A percentile compares a stretch with the other conserved stretches of the same genome.
phyloP scores from a whole-genome alignment of 2,888 invertebrate genomes.

The Meandrusa payeni region DNA sequence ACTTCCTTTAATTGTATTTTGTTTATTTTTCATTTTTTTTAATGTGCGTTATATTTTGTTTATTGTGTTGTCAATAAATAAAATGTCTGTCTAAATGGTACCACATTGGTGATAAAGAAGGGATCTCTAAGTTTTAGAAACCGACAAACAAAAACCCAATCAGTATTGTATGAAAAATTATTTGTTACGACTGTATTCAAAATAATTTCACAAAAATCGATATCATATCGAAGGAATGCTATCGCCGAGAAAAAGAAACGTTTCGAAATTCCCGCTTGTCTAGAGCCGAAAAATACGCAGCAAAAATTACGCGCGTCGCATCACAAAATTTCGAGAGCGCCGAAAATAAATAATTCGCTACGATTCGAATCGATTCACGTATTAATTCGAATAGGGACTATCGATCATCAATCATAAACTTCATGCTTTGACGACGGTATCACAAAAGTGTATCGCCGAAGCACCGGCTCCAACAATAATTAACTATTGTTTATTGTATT shows the following conservation, averaged over 20 bases:
- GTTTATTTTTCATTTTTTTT: too few relatives aligned
- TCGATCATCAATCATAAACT: constrained; percentile 71
- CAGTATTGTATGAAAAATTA: constrained; percentile 26
- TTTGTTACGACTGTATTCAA: constrained; percentile 18
- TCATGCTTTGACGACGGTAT: constrained; percentile 57
- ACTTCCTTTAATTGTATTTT: too few relatives aligned
- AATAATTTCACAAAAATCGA: constrained; percentile 22
- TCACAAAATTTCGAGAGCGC: constrained; percentile 46
- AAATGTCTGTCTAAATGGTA: too few relatives aligned
- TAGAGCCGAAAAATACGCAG: constrained; percentile 36
- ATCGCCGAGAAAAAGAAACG: constrained; percentile 7
- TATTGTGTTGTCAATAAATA: too few relatives aligned
- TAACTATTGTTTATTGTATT: constrained; percentile 40
- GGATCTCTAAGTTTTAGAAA: too few relatives aligned
- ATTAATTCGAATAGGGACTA: constrained; percentile 64
- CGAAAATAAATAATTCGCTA: constrained; percentile 67
- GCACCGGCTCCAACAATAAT: constrained; percentile 33
- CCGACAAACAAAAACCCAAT: constrained; percentile 14
- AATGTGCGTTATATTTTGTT: too few relatives aligned
- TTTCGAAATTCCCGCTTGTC: constrained; percentile 29
- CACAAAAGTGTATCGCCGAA: constrained; percentile 50
- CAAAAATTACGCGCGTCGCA: constrained; percentile 49
- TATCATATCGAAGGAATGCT: constrained; percentile 19
- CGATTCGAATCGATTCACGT: constrained; percentile 58
- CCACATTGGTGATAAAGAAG: too few relatives aligned